Percentiles rank a stretch among this genome's conserved stretches.
Evolutionary conservation across 1,140 invertebrate genomes (phyloP).

Genomic region (Drosophila bocqueti): DNA sequence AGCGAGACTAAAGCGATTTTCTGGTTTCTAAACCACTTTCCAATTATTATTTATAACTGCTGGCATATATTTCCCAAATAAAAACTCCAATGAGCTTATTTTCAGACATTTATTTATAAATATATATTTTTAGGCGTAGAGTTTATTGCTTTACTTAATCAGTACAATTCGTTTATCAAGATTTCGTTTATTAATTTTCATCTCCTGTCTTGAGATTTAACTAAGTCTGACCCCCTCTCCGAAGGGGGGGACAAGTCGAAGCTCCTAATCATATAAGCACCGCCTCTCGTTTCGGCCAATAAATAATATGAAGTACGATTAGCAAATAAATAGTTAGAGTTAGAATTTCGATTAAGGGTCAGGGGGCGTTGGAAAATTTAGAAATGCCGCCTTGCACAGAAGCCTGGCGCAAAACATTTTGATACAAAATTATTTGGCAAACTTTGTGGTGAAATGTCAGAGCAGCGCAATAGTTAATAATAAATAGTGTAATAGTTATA

Average conservation of each 20-base stretch:
- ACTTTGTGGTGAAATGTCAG: conserved; percentile 49
- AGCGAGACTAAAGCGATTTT: neutral
- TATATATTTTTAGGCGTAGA: conserved; percentile 61
- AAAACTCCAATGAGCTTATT: conserved; percentile 6
- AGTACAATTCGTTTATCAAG: conserved; percentile 81
- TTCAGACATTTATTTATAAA: conserved; percentile 54
- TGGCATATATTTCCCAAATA: neutral
- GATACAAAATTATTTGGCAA: conserved; percentile 82
- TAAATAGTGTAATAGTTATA: conserved; percentile 78
- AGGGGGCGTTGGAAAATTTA: conserved; percentile 32
- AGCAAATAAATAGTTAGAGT: conserved; percentile 66
- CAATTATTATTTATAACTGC: no score
- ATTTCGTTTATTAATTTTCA: conserved; percentile 19
- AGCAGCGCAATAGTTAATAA: conserved; percentile 55
- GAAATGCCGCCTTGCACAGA: conserved; percentile 52
- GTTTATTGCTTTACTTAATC: conserved; percentile 84
- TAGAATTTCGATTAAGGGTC: conserved; percentile 17
- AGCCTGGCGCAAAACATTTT: conserved; percentile 75
- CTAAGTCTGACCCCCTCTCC: conserved; percentile 30
- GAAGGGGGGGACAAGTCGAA: conserved; percentile 37
- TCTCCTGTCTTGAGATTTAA: conserved; percentile 34
- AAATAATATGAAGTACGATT: conserved; percentile 55
- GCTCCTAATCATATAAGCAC: conserved; percentile 68
- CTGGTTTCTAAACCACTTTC: neutral
- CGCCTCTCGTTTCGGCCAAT: conserved; percentile 66